Evolutionary conservation across 2,888 invertebrate genomes (phyloP).

Genomic region (Parnassius orleans): DNA sequence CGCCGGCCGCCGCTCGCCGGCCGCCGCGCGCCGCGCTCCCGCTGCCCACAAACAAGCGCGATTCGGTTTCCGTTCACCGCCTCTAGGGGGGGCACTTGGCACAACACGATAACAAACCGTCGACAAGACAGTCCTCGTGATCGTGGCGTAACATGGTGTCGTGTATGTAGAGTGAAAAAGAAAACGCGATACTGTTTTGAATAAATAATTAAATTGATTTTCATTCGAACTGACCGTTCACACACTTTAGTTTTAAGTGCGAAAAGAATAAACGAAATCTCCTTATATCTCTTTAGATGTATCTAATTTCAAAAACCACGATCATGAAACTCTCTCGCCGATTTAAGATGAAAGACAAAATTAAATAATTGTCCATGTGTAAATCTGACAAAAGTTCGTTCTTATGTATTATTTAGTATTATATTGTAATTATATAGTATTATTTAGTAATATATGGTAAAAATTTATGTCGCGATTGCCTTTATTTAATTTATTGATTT

Average conservation of each 20-base stretch:
- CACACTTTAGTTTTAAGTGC: no score
- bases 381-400: constrained; percentile 11
- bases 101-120: constrained; percentile 5
- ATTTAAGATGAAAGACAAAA: constrained; percentile 9
- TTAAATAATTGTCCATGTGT: not conserved
- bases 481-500: no score
- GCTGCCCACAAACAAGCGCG: constrained; percentile 13
- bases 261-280: no score
- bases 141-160: not conserved
- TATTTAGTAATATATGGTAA: no score
- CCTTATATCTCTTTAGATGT: no score
- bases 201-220: no score
- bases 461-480: no score
- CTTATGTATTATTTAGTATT: not conserved
- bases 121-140: constrained; percentile 9
- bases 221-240: no score
- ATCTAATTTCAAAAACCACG: constrained; percentile 3
- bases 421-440: no score
- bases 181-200: no score
- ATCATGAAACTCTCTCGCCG: constrained; percentile 42
- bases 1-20: constrained; percentile 10
- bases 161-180: no score
- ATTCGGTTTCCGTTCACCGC: constrained; percentile 8
- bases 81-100: constrained; percentile 16
- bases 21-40: constrained; percentile 15